These are phyloP conservation scores for Petrophora chlorosata DNA, from an alignment of 2,888 invertebrate species.

Conservation along the genomic window DNA sequence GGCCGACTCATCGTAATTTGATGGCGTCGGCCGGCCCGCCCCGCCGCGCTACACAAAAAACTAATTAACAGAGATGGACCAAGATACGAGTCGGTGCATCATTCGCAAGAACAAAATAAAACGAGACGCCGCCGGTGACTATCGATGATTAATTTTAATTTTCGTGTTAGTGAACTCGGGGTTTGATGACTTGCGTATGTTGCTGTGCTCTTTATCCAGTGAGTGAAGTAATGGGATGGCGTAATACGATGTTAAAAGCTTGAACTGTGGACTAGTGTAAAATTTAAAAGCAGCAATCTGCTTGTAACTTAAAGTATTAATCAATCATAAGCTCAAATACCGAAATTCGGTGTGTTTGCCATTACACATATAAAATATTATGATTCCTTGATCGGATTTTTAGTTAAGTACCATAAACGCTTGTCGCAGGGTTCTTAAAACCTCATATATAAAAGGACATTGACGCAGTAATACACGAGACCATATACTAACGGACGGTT, in stretches of 20 bases:
- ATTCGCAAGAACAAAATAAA: conserved; percentile 67
- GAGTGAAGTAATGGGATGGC: conserved; percentile 18
- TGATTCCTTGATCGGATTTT: no score
- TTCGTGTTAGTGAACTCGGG: conserved; percentile 40
- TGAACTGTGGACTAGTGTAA: neutral
- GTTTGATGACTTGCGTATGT: conserved; percentile 38
- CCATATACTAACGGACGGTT: conserved; percentile 36
- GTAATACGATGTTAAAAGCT: neutral
- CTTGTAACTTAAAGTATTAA: no score
- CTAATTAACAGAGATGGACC: conserved; percentile 80
- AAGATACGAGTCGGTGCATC: conserved; percentile 59
- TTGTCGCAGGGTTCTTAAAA: no score
- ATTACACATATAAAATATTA: no score
- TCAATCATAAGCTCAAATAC: no score
- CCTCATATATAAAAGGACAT: conserved; percentile 11
- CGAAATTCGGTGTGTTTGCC: no score
- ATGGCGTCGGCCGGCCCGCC: conserved; percentile 79
- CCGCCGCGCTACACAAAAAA: conserved; percentile 76
- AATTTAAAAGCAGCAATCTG: no score
- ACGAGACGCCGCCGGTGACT: conserved; percentile 54
- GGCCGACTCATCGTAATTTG: conserved; percentile 84
- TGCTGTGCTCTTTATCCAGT: conserved; percentile 22
- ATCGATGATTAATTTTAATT: conserved; percentile 52
- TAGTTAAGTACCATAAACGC: no score
- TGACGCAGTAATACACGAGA: conserved; percentile 13